Base-by-base conservation (phyloP, 2,113 vertebrate species). In the human (Homo sapiens) region DNA sequence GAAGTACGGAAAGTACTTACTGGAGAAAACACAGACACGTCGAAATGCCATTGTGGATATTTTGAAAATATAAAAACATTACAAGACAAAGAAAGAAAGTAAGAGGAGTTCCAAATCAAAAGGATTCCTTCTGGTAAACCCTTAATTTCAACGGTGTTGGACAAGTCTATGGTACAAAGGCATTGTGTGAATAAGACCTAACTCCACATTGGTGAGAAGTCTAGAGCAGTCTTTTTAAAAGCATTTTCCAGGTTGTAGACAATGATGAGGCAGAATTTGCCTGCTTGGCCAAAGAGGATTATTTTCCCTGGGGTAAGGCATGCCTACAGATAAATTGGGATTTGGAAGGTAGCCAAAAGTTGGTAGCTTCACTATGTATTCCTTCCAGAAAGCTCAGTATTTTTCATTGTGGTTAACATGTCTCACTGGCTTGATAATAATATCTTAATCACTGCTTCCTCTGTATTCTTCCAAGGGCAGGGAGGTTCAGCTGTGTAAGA, bases 41-140 rank as follows among this genome's bases (percentile, higher is more conserved):
- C 95, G 92, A 89, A 98, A 96, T 14, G 70, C 11, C 43, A 96
- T 38, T 97, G 6, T 18, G 38, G 23, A 89, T 70, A 89, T 89
- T 96, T 76, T 89, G 57, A 81, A 95, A 82, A 82, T 72, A 75
- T 8, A 57, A 86, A 94, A 61, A 13, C 9, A 27, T 70, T 45
- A 89, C 14, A 81, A 90, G 52, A 45, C n/a, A 40, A 72, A 11
- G 80, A 95, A 93, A 93, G 18, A 8, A 97, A 94, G 12, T 68
- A 13, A 97, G 59, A 84, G 20, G 43, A 57, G 11, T 72, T 96
- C 5, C 48, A 82, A 17, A 93, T 64, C 43, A 76, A 52, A 93
- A 57, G 5, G 35, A 38, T 45, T 2, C 12, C 79, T 97, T 90
- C 57, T 72, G 52, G n/a, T 96, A 94, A 93, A 12, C 3, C 11